Conservation (phyloP, 2,113 vertebrate genomes). For the Cromileptes altivelis region DNA sequence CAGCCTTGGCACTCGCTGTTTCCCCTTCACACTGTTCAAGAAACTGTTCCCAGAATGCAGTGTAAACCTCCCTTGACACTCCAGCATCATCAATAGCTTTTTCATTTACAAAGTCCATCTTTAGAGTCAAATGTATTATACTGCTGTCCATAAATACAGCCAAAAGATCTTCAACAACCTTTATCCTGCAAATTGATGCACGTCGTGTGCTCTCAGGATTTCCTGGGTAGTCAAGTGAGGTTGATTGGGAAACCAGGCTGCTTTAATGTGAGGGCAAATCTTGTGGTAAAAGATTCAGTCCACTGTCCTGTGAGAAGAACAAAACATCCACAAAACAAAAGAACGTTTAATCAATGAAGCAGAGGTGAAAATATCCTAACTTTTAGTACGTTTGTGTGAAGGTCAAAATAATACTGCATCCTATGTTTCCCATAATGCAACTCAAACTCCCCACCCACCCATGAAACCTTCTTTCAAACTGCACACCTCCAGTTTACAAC, state of each 20-base stretch:
- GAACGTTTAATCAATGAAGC: background rate
- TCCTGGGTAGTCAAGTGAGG: background rate
- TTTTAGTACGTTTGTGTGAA: background rate
- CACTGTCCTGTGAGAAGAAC: background rate
- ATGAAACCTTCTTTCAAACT: no score
- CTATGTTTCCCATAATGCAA: no score
- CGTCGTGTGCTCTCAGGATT: background rate
- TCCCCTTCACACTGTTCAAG: slow-evolving; percentile 28
- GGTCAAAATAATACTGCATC: no score
- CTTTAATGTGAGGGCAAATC: background rate
- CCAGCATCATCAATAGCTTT: slow-evolving; percentile 57
- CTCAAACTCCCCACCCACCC: no score
- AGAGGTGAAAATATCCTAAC: background rate
- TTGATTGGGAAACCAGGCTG: slow-evolving; percentile 6
- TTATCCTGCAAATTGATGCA: slow-evolving; percentile 7
- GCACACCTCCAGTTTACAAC: no score
- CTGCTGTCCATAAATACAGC: slow-evolving; percentile 13
- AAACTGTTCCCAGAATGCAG: slow-evolving; percentile 31
- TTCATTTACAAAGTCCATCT: slow-evolving; percentile 33
- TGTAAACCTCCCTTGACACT: slow-evolving; percentile 46
- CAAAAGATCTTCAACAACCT: slow-evolving; percentile 3
- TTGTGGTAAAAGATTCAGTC: background rate
- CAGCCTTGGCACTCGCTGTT: background rate
- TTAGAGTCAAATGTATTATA: slow-evolving; percentile 5
- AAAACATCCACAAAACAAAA: background rate